Evolutionary conservation across 2,797 vertebrate genomes (phyloP).

Genomic region (Setipinna tenuifilis): DNA sequence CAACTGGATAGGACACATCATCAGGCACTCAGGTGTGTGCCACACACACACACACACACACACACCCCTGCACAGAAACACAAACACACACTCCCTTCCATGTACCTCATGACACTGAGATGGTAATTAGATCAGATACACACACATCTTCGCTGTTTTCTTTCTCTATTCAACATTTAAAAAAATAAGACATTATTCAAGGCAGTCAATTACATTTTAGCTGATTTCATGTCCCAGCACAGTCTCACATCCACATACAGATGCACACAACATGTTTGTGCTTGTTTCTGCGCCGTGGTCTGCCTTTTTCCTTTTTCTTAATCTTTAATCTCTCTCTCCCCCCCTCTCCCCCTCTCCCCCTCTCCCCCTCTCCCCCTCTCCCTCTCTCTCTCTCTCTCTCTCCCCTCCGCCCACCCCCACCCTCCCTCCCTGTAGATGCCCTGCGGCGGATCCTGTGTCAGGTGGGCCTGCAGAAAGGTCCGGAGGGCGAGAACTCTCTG

Average conservation of each 20-base stretch:
- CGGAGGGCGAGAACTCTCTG: conserved; percentile 87
- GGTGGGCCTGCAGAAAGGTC: conserved; percentile 87
- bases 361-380: not conserved
- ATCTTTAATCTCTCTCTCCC: not conserved
- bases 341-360: not conserved
- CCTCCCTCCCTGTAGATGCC: conserved; percentile 76
- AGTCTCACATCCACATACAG: no score
- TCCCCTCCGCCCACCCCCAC: not conserved
- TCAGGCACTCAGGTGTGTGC: conserved; percentile 90
- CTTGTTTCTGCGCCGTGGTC: no score
- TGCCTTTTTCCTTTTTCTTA: not conserved
- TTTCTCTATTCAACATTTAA: no score
- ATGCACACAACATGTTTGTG: not conserved
- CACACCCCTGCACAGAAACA: not conserved
- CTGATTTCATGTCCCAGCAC: no score
- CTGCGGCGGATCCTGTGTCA: conserved; percentile 91
- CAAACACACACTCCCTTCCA: no score
- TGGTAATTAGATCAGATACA: no score
- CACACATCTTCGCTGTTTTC: no score
- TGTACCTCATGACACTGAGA: no score
- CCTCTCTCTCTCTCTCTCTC: not conserved
- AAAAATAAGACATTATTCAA: no score
- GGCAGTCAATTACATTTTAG: no score
- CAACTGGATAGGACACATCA: conserved; percentile 89
- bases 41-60: not conserved